A percentile compares a stretch with the other conserved stretches of the same genome.
Evolutionary conservation across 2,797 vertebrate species (phyloP).

Genomic region (Smutsia temminckii): DNA sequence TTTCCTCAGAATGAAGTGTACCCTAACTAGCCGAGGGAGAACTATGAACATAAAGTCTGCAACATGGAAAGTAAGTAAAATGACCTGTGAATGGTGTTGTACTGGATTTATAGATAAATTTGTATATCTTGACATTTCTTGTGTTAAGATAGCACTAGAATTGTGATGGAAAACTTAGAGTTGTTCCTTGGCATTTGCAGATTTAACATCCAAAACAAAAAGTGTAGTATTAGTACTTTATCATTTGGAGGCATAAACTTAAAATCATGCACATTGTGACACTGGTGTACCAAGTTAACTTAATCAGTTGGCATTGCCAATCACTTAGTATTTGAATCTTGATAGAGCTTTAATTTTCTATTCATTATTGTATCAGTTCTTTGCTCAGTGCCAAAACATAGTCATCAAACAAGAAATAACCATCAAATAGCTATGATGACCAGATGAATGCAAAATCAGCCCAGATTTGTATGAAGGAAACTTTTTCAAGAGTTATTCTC

Average conservation of each 20-base stretch:
- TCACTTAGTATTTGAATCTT: conserved; percentile 18
- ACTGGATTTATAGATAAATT: not conserved
- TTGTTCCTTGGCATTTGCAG: conserved; percentile 37
- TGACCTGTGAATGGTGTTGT: not conserved
- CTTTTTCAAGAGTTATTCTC: not conserved
- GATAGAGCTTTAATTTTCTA: conserved; percentile 43
- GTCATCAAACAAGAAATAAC: conserved; percentile 9
- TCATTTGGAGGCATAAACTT: conserved; percentile 33
- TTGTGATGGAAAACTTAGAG: not conserved
- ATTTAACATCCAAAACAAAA: conserved; percentile 12
- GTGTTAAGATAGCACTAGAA: conserved; percentile 1
- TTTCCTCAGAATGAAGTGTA: conserved; percentile 99
- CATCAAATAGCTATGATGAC: not conserved
- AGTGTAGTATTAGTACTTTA: not conserved
- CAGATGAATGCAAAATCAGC: conserved; percentile 40
- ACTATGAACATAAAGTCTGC: conserved; percentile 99
- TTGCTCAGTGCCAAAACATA: conserved; percentile 30
- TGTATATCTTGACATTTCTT: conserved; percentile 38
- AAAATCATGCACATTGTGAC: not conserved
- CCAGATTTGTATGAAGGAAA: not conserved
- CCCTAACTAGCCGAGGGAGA: conserved; percentile 95
- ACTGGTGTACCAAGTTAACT: not conserved
- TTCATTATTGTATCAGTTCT: conserved; percentile 17
- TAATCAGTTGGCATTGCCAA: not conserved
- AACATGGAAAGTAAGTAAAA: conserved; percentile 94